Evolutionary conservation across 2,113 vertebrate species (phyloP).

Genomic region (Dasyprocta punctata): DNA sequence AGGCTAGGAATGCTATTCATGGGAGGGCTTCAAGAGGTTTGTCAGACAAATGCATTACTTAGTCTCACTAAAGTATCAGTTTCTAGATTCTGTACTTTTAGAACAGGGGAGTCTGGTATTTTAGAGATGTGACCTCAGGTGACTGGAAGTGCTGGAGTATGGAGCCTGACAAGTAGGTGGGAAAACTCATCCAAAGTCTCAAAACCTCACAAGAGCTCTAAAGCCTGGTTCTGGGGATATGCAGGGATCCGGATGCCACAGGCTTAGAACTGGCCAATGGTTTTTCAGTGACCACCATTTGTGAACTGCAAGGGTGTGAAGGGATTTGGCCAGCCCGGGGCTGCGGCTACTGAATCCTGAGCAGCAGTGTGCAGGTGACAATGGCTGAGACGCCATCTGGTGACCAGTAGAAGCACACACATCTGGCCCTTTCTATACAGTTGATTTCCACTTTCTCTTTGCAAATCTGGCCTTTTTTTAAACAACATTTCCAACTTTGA

Average conservation of each 20-base stretch:
- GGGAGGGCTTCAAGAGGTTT: not conserved
- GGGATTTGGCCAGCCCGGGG: not conserved
- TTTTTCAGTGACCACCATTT: not conserved
- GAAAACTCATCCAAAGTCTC: not conserved
- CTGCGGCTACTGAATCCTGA: not conserved
- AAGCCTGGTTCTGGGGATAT: not conserved
- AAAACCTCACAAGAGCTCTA: not conserved
- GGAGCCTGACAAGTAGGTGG: not conserved
- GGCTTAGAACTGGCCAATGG: not conserved
- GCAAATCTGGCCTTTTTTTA: not conserved
- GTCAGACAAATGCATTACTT: not conserved
- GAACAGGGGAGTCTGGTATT: not conserved
- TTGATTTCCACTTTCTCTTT: not conserved
- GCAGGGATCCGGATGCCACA: not conserved
- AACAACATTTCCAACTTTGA: not conserved
- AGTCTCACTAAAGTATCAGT: not conserved
- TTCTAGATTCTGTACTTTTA: slow-evolving; percentile 3
- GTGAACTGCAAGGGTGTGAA: rapidly evolving
- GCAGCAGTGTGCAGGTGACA: not conserved
- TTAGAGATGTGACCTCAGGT: not conserved
- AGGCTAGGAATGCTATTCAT: not conserved
- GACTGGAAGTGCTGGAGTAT: not conserved
- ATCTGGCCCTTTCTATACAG: not conserved
- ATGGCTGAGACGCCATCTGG: not conserved
- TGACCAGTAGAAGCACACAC: not conserved